Base-by-base conservation (phyloP, 2,797 vertebrate species). In the Prionace glauca region DNA sequence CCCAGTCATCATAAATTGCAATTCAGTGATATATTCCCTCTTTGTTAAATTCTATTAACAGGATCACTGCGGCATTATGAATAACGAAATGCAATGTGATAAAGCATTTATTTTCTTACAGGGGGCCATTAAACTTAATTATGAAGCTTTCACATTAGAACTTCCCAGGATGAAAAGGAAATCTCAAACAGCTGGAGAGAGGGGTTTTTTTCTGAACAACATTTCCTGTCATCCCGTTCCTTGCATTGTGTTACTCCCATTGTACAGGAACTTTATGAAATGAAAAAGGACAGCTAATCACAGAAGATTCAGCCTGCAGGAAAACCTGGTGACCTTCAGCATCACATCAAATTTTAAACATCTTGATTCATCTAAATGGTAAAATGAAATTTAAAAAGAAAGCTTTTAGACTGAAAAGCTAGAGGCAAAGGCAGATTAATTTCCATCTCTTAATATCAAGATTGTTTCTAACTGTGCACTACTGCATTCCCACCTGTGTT, bases 341-440 rank as follows among this genome's bases (percentile, higher is more conserved):
- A 72, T 4, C 71, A 77, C 60, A 95, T 95, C 41, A 95, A 95
- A 95, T 95, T 95, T 95, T 95, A 95, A 95, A 95, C 93, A 95
- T 95, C 71, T 95, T 95, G 93, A 95, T 95, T 95, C 93, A 95
- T 95, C 93, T 95, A 95, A 95, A 95, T 72, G 93, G 93, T 56
- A 77, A 77, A 95, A 95, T 77, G 93, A 77, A 95, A 50, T 95
- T 95, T 95, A 20, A 56, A 56, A 94, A 95, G 45, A 29, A 74
- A 74, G 69, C 26, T 32, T 95, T 95, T 95, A 95, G 36, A 72
- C 50, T 56, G 45, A 56, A 94, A 95, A 77, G 93, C 93, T 56
- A 77, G 45, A 95, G 93, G 93, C 93, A 95, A 95, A 56, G 45
- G 16, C 18, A n/a, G 93, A 95, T 77, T 74, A 74, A 95, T 95